Conservation (phyloP, 1,140 invertebrate species). For the Fopius arisanus region DNA sequence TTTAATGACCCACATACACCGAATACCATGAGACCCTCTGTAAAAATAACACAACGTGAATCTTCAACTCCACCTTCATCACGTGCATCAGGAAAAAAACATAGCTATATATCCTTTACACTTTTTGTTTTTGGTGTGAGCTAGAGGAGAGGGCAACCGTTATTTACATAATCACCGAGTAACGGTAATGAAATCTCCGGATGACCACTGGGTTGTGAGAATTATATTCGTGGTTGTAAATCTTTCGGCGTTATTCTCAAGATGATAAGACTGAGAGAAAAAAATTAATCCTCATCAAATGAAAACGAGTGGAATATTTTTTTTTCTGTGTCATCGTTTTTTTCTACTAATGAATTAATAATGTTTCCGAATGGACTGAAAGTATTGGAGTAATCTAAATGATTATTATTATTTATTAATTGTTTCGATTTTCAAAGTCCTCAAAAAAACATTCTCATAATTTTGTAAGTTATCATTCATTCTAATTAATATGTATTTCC, state of each 20-base stretch:
- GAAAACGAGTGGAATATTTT: no score
- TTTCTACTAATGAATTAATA: no score
- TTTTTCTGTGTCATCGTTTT: no score
- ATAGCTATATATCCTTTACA: not conserved
- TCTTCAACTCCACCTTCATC: not conserved
- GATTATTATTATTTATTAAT: no score
- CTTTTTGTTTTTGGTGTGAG: not conserved
- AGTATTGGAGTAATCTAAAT: no score
- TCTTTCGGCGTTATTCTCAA: not conserved
- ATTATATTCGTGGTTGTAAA: not conserved
- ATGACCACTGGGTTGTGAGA: not conserved
- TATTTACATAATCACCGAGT: slow-evolving; percentile 6
- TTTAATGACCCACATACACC: not conserved
- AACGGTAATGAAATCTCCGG: not conserved
- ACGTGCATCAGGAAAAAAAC: not conserved
- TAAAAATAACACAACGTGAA: not conserved
- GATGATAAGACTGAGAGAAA: not conserved
- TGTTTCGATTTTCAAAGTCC: no score
- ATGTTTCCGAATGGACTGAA: no score
- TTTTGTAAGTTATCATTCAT: no score
- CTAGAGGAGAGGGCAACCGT: not conserved
- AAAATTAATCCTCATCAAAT: not conserved
- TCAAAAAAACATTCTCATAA: no score
- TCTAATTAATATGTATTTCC: no score
- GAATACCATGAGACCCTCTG: not conserved